Percentiles rank a stretch among this genome's conserved stretches.
These are phyloP conservation scores for Urechis unicinctus DNA, from an alignment of 2,888 invertebrate genomes.

Conservation along the genomic window DNA sequence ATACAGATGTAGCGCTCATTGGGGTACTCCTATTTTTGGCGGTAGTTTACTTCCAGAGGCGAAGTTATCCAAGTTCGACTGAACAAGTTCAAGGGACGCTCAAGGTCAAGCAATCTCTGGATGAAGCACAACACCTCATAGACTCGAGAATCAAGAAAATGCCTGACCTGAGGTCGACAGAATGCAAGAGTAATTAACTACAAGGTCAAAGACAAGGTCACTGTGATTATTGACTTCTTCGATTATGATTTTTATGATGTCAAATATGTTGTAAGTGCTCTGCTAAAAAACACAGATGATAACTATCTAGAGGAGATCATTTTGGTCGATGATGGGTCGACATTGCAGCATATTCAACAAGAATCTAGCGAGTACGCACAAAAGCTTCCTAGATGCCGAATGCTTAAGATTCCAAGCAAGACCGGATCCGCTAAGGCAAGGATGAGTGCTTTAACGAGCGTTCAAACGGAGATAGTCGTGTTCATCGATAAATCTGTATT, in stretches of 20 bases:
- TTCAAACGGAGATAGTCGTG: conserved; percentile 14
- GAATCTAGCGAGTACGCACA: conserved; percentile 12
- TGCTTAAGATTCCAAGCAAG: conserved; percentile 11
- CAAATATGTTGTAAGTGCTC: conserved; percentile 21
- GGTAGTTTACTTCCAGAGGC: no score
- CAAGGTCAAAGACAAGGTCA: conserved; percentile 5
- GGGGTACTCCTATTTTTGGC: no score
- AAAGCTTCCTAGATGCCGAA: conserved; percentile 8
- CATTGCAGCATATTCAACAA: conserved; percentile 19
- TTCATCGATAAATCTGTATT: conserved; percentile 20
- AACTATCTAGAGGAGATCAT: conserved; percentile 19
- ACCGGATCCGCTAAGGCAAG: conserved; percentile 11
- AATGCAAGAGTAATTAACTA: conserved; percentile 4
- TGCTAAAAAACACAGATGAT: conserved; percentile 10
- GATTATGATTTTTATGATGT: conserved; percentile 24
- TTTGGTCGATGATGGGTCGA: conserved; percentile 22
- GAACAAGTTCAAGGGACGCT: no score
- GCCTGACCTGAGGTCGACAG: conserved; percentile 7
- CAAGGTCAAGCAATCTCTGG: no score
- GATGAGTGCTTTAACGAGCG: conserved; percentile 12
- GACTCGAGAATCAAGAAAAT: conserved; percentile 13
- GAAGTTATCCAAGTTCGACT: no score
- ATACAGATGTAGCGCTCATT: no score
- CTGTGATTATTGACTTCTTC: conserved; percentile 20
- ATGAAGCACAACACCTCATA: conserved; percentile 4